Conservation (phyloP, 64 coral and sea anemone genomes). For the Catalaphyllia jardinei region DNA sequence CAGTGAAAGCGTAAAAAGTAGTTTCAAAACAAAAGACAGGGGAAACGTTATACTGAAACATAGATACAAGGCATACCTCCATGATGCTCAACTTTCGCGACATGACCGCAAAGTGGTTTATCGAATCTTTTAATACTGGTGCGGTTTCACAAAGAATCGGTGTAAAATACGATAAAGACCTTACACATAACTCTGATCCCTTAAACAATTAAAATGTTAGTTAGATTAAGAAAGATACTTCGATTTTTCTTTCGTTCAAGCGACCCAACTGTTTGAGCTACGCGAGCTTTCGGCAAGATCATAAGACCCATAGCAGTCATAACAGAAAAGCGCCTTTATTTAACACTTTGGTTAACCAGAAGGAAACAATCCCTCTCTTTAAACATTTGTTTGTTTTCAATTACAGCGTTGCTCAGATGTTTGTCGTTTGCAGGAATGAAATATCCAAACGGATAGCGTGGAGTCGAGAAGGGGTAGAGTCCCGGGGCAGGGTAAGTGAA, state of each 20-base stretch:
- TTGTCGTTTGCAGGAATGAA: background rate
- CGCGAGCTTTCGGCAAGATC: background rate
- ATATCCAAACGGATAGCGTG: background rate
- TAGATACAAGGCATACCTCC: background rate
- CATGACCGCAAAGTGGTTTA: background rate
- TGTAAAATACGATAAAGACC: background rate
- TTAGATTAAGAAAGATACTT: background rate
- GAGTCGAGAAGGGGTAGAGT: no score
- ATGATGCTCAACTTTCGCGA: background rate
- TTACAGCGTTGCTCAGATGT: background rate
- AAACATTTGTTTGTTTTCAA: constrained; percentile 5
- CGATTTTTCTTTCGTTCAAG: background rate
- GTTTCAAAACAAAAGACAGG: background rate
- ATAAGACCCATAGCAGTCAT: no score
- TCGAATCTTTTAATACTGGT: background rate
- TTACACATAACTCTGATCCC: background rate
- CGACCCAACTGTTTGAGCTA: background rate
- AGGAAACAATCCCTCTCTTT: background rate
- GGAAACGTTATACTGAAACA: background rate
- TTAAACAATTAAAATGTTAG: background rate
- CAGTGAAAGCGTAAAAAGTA: background rate
- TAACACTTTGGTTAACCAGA: background rate
- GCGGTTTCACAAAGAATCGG: background rate
- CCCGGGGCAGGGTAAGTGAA: background rate
- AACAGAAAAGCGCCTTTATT: background rate